Evolutionary conservation across 2,797 vertebrate species (phyloP).

Genomic region (Coranthus polyacanthus): DNA sequence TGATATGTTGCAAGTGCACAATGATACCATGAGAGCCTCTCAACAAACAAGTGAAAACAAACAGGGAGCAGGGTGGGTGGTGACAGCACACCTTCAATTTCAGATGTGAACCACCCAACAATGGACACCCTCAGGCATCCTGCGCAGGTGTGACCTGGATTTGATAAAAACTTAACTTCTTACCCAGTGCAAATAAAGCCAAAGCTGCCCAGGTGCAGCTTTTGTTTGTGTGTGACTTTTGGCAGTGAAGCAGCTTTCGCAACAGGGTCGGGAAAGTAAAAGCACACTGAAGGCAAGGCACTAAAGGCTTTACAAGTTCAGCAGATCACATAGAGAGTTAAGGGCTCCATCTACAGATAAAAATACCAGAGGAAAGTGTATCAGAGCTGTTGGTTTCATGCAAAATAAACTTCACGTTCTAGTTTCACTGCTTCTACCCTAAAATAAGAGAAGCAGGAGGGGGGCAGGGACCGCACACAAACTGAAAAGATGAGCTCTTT

Average conservation of each 20-base stretch:
- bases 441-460: not conserved
- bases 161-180: slow-evolving; percentile 83
- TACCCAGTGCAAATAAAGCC: slow-evolving; percentile 84
- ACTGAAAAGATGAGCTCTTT: slow-evolving; percentile 40
- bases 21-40: slow-evolving; percentile 41
- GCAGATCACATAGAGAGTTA: slow-evolving; percentile 48
- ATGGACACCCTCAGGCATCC: slow-evolving; percentile 82
- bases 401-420: accelerated
- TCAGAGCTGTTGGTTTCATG: not conserved
- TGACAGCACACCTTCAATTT: slow-evolving; percentile 78
- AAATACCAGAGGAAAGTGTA: not conserved
- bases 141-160: slow-evolving; percentile 88
- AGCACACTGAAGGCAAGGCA: slow-evolving; percentile 57
- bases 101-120: slow-evolving; percentile 80
- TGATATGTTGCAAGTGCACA: slow-evolving; percentile 19
- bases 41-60: slow-evolving; percentile 61
- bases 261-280: slow-evolving; percentile 53
- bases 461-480: slow-evolving; percentile 13
- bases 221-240: slow-evolving; percentile 87
- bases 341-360: slow-evolving; percentile 34
- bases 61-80: slow-evolving; percentile 62
- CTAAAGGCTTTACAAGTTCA: slow-evolving; percentile 51
- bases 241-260: slow-evolving; percentile 61
- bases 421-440: no score
- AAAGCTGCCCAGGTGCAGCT: slow-evolving; percentile 86